Conservation (phyloP, 2,797 vertebrate genomes). For the Falco berigora region DNA sequence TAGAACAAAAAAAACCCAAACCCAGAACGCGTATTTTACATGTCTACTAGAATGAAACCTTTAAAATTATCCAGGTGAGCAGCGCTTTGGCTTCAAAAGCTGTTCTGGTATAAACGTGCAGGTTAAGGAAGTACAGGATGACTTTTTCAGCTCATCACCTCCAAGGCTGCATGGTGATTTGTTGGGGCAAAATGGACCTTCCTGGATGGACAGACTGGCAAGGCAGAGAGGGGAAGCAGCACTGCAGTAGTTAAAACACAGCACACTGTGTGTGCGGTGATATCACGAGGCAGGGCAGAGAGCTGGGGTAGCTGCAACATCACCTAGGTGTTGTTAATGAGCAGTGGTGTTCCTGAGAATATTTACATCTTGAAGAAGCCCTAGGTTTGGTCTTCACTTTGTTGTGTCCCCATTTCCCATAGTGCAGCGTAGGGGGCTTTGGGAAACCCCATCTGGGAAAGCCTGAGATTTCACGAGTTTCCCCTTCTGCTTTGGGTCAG, state of each 20-base stretch:
- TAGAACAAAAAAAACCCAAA: not conserved
- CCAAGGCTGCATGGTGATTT: not conserved
- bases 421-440: not conserved
- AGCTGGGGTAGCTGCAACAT: not conserved
- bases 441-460: not conserved
- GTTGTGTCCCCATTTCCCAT: not conserved
- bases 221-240: not conserved
- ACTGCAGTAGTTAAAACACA: not conserved
- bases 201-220: not conserved
- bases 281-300: not conserved
- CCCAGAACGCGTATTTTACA: not conserved
- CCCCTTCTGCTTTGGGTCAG: not conserved
- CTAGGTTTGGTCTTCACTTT: not conserved
- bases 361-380: not conserved
- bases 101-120: not conserved
- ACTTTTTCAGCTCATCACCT: not conserved
- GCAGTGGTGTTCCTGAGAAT: rapidly evolving
- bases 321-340: not conserved
- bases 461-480: not conserved
- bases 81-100: not conserved
- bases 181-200: not conserved
- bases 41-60: not conserved
- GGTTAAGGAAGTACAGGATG: not conserved
- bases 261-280: rapidly evolving
- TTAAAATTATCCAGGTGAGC: not conserved